Evolutionary conservation across 2,888 invertebrate genomes (phyloP).

Genomic region (Diploptera punctata): DNA sequence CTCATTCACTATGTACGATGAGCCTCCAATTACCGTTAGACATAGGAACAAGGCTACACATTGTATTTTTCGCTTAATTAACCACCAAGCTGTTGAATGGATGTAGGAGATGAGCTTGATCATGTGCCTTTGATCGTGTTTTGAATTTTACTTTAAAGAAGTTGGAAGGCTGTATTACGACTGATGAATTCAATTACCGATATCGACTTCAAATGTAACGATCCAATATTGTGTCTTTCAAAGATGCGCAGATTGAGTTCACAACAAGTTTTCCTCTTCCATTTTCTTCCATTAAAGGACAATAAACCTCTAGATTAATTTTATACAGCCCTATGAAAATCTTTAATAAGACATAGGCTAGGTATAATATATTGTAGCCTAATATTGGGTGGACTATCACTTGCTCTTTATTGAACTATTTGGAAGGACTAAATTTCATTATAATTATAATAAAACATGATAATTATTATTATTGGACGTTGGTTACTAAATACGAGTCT

Average conservation of each 20-base stretch:
- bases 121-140: neutral
- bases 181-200: slow-evolving; percentile 1
- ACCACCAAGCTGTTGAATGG: neutral
- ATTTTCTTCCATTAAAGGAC: too few species aligned
- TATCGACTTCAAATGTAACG: slow-evolving; percentile 15
- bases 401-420: too few species aligned
- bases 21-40: neutral
- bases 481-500: too few species aligned
- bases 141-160: neutral
- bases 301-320: too few species aligned
- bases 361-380: too few species aligned
- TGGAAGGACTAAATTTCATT: too few species aligned
- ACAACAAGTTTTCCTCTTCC: too few species aligned
- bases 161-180: neutral
- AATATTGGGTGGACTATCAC: too few species aligned
- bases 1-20: neutral
- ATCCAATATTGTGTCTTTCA: slow-evolving; percentile 12
- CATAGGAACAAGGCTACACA: neutral
- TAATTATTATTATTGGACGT: too few species aligned
- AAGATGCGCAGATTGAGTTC: neutral
- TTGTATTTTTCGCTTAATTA: slow-evolving; percentile 6
- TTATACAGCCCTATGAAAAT: too few species aligned
- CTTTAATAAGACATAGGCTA: too few species aligned
- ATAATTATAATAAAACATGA: too few species aligned
- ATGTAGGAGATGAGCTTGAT: neutral